A percentile compares a stretch with the other conserved stretches of the same genome.
phyloP scores from a whole-genome alignment of 2,113 vertebrate genomes.

The Passer montanus region DNA sequence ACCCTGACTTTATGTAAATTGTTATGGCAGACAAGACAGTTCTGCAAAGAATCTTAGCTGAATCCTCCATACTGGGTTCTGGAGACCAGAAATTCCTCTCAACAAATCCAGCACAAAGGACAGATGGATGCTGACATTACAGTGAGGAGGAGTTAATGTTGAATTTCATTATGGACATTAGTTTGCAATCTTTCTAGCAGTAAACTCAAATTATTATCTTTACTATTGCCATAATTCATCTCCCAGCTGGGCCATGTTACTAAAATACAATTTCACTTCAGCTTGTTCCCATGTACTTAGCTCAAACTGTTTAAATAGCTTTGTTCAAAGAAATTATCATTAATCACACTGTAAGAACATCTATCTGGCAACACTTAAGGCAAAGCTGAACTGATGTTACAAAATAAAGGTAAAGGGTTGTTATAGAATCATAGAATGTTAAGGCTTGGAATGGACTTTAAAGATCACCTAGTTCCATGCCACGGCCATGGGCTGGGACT shows the following conservation, averaged over 20 bases:
- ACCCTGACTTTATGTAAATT: background rate
- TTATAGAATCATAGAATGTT: background rate
- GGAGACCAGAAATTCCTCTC: background rate
- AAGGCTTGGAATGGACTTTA: background rate
- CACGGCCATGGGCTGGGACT: accelerated
- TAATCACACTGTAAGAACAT: background rate
- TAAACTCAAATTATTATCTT: background rate
- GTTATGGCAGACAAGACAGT: background rate
- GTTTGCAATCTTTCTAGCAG: background rate
- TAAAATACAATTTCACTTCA: background rate
- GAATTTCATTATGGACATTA: background rate
- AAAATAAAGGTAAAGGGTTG: background rate
- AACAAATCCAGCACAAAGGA: background rate
- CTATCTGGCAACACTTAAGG: background rate
- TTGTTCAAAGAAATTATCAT: background rate
- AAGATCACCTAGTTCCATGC: background rate
- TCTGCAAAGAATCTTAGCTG: background rate
- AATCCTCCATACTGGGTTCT: background rate
- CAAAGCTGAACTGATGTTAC: background rate
- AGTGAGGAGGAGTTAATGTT: background rate
- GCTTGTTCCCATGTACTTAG: background rate
- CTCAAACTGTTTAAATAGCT: background rate
- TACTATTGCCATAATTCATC: background rate
- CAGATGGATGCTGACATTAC: background rate
- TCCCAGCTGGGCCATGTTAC: background rate